Evolutionary conservation across 64 coral and sea anemone genomes (phyloP).

Genomic region (Montipora capricornis): DNA sequence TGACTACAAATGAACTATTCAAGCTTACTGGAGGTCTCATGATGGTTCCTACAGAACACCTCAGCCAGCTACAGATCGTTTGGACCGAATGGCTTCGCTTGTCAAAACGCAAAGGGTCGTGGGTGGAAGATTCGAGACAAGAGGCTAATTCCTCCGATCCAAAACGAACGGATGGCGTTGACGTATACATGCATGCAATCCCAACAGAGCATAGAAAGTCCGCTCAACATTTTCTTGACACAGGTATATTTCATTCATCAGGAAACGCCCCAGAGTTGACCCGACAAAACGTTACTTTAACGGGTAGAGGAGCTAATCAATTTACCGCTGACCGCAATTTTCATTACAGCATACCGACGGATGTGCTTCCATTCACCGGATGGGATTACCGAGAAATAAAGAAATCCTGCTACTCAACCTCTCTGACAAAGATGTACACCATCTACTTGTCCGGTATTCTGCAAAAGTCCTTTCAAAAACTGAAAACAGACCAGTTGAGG

Average conservation of each 20-base stretch:
- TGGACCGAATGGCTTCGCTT: constrained; percentile 49
- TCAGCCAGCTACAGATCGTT: constrained; percentile 17
- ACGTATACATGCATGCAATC: constrained; percentile 11
- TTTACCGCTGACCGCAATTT: neutral
- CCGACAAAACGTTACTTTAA: constrained; percentile 39
- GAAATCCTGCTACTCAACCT: neutral
- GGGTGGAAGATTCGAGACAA: neutral
- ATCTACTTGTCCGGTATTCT: constrained; percentile 19
- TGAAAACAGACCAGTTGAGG: neutral
- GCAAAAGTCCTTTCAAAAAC: neutral
- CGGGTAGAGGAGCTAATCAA: neutral
- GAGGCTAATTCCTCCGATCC: neutral
- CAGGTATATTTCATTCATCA: neutral
- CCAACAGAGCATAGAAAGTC: constrained; percentile 26
- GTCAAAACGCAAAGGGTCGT: neutral
- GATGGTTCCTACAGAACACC: neutral
- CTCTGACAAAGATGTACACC: constrained; percentile 33
- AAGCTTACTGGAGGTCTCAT: constrained; percentile 5
- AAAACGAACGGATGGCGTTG: neutral
- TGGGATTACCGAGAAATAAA: constrained; percentile 41
- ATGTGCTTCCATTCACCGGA: constrained; percentile 50
- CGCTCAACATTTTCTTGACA: constrained; percentile 14
- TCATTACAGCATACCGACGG: constrained; percentile 23
- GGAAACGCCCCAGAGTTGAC: neutral
- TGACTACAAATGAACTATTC: neutral